Evolutionary conservation across 2,797 vertebrate genomes (phyloP), one percentile per base, ranked within the genome.

Genomic region (Protonibea diacanthus): DNA sequence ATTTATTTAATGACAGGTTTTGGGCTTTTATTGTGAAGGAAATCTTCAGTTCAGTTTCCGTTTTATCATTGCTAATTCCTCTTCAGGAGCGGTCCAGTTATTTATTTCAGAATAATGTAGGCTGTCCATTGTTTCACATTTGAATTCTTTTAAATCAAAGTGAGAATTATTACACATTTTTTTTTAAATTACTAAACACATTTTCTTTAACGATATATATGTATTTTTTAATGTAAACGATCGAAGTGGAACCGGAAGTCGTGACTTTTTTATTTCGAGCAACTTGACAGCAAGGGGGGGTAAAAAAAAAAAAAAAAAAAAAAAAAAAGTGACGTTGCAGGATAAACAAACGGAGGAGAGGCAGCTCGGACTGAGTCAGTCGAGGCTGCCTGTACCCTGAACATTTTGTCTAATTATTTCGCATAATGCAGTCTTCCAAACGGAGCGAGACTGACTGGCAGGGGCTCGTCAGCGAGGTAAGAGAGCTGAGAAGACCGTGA

Each of bases 371-470:
- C 66, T 0, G 51, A 68, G 58, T 25, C 57, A n/a, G 65, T 48
- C 3, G 51, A 7, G 18, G 29, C 23, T 2, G 6, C 17, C 42
- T 27, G 49, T 11, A 7, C 42, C 63, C 45, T 49, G 59, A 9
- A 51, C 77, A 40, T 76, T 82, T 59, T 29, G 14, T 18, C 0
- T 9, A 8, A 27, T 18, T 15, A 55, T 13, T 55, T n/a, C 2
- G 14, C 42, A 80, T n/a, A 78, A 97, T 97, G 97, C 92, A 94
- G 82, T 65, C 93, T 71, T 91, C 94, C 78, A 96, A 92, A 68
- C 94, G 96, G 76, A 97, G 90, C 64, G 97, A 99, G 91, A 95
- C 95, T 86, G 97, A 98, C 94, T 98, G 97, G 97, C 97, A 98
- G 92, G 97, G 97, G 65, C 94, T 99, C 63, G 97, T 98, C 86